Conservation (phyloP, 2,888 invertebrate genomes). For the Euplexia lucipara region DNA sequence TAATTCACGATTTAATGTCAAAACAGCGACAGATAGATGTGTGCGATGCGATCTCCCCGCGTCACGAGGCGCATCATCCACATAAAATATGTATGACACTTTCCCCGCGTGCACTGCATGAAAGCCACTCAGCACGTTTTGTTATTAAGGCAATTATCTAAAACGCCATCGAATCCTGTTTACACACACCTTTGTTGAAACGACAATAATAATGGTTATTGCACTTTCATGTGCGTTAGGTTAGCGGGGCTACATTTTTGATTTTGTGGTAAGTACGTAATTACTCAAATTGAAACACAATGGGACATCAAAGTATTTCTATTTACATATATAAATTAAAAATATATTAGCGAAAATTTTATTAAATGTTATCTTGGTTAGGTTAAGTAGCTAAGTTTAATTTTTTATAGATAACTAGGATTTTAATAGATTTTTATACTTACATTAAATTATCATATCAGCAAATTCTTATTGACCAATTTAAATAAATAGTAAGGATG, state of each 20-base stretch:
- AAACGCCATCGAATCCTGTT: conserved; percentile 61
- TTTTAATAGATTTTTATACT: too few species aligned
- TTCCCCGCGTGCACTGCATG: conserved; percentile 70
- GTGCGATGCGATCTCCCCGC: conserved; percentile 66
- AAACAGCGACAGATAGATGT: conserved; percentile 56
- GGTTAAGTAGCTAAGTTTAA: neutral
- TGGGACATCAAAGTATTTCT: neutral
- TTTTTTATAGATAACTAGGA: too few species aligned
- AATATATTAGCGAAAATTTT: neutral
- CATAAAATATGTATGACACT: conserved; percentile 65
- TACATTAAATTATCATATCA: too few species aligned
- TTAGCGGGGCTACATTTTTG: conserved; percentile 13
- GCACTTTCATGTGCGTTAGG: conserved; percentile 16
- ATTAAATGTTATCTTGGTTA: neutral
- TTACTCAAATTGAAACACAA: neutral
- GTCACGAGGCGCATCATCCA: conserved; percentile 64
- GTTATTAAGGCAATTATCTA: conserved; percentile 60
- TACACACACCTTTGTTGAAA: conserved; percentile 29
- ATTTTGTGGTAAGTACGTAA: conserved; percentile 1
- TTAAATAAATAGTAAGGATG: too few species aligned
- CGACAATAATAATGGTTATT: conserved; percentile 30
- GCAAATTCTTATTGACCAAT: too few species aligned
- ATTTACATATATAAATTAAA: neutral
- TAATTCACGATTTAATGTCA: conserved; percentile 43
- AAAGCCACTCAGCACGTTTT: conserved; percentile 62